These are phyloP conservation scores for Trichechus manatus DNA, from an alignment of 2,113 vertebrate genomes.

Conservation along the genomic window DNA sequence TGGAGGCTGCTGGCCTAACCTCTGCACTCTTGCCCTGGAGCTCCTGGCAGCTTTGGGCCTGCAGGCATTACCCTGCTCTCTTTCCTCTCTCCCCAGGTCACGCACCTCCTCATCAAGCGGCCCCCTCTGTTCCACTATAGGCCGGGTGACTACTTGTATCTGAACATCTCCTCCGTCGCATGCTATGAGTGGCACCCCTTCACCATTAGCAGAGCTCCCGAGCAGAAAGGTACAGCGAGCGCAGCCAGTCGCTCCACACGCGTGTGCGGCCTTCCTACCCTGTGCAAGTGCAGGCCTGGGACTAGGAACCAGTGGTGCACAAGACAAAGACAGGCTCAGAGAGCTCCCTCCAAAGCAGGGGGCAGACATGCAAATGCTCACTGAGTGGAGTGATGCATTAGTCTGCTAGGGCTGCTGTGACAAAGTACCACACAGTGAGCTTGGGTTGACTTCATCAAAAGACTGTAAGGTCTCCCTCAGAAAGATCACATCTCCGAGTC, in stretches of 20 bases:
- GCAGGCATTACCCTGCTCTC: neutral
- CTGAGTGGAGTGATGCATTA: no score
- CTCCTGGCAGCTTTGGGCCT: neutral
- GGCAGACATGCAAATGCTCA: neutral
- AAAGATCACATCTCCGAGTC: neutral
- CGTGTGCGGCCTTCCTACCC: accelerated
- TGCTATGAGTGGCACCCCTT: slow-evolving; percentile 96
- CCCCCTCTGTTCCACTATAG: slow-evolving; percentile 92
- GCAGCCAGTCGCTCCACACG: accelerated
- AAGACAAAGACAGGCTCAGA: neutral
- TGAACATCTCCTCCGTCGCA: slow-evolving; percentile 93
- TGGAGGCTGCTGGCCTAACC: neutral
- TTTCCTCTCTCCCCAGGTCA: slow-evolving; percentile 88
- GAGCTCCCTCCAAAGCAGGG: neutral
- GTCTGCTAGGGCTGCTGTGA: no score
- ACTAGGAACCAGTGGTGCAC: accelerated
- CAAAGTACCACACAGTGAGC: neutral
- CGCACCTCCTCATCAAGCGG: slow-evolving; percentile 93
- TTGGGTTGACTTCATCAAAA: neutral
- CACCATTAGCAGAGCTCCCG: slow-evolving; percentile 96
- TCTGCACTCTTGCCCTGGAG: neutral
- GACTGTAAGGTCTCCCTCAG: neutral
- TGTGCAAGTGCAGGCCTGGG: neutral
- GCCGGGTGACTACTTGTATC: slow-evolving; percentile 95
- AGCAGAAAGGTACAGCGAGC: slow-evolving; percentile 90